Evolutionary conservation across 1,140 invertebrate species (phyloP).

Genomic region (Andricus grossulariae): DNA sequence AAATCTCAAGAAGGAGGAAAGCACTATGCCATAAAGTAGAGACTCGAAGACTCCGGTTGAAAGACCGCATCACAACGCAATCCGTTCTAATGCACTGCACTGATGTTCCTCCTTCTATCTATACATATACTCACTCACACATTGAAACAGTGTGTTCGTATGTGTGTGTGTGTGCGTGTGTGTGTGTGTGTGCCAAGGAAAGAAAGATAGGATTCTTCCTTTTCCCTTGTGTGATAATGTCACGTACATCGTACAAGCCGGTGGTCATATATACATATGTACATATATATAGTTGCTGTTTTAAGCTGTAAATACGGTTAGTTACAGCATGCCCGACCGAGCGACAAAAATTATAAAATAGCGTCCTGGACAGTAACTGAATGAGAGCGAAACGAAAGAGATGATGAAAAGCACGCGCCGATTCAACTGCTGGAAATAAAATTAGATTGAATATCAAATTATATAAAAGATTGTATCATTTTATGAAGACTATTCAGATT

Average conservation of each 20-base stretch:
- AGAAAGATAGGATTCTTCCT: conserved; percentile 4
- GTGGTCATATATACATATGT: conserved; percentile 14
- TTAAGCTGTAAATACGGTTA: conserved; percentile 57
- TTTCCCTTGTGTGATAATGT: conserved; percentile 53
- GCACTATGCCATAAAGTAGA: conserved; percentile 14
- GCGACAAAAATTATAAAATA: conserved; percentile 60
- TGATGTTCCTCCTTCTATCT: conserved; percentile 6
- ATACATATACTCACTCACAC: conserved; percentile 7
- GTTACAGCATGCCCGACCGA: conserved; percentile 58
- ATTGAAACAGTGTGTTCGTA: too few relatives aligned
- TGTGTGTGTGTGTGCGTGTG: not conserved
- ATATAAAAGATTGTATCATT: too few relatives aligned
- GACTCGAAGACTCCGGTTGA: conserved; percentile 5
- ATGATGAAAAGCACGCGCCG: conserved; percentile 31
- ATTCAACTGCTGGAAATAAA: not conserved
- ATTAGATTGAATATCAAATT: not conserved
- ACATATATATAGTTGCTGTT: conserved; percentile 41
- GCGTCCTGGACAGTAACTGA: conserved; percentile 40
- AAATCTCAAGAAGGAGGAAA: conserved; percentile 11
- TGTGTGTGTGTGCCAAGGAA: not conserved
- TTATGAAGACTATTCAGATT: too few relatives aligned
- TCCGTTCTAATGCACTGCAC: conserved; percentile 23
- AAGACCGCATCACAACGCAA: conserved; percentile 24
- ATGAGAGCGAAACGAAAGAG: conserved; percentile 27
- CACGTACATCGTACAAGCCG: conserved; percentile 54